Evolutionary conservation across 2,888 invertebrate genomes (phyloP).

Genomic region (Drosophila limbata): DNA sequence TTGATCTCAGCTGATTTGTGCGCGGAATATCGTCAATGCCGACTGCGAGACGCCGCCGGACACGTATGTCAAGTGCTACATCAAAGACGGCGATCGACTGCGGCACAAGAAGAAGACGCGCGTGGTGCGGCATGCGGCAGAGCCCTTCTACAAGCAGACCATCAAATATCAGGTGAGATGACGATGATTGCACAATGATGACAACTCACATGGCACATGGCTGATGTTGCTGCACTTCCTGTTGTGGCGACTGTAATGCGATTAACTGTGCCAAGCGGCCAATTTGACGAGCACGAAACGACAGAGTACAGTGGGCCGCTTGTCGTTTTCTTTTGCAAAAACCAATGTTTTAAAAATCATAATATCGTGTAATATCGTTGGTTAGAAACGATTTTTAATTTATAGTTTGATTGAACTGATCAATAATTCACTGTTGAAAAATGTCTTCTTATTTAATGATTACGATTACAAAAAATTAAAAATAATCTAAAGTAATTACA

Average conservation of each 20-base stretch:
- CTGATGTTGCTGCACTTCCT: constrained; percentile 15
- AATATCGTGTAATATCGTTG: no score
- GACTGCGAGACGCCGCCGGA: constrained; percentile 92
- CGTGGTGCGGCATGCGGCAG: constrained; percentile 91
- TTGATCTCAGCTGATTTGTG: constrained; percentile 87
- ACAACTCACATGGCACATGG: constrained; percentile 1
- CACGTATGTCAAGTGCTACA: constrained; percentile 97
- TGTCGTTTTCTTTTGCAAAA: not conserved
- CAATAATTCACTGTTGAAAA: no score
- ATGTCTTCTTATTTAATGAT: no score
- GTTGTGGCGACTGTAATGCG: constrained; percentile 58
- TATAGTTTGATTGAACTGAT: no score
- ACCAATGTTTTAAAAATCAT: no score
- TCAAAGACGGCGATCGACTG: constrained; percentile 95
- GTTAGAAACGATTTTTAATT: no score
- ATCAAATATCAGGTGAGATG: constrained; percentile 90
- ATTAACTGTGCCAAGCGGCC: constrained; percentile 56
- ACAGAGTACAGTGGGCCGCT: not conserved
- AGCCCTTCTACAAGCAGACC: constrained; percentile 95
- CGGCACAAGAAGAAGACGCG: constrained; percentile 96
- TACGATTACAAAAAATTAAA: no score
- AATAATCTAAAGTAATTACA: no score
- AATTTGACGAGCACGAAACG: constrained; percentile 32
- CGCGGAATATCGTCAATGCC: constrained; percentile 89
- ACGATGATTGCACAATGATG: constrained; percentile 25